These are phyloP conservation scores for Pissodes strobi DNA, from an alignment of 1,140 invertebrate species.

Conservation along the genomic window DNA sequence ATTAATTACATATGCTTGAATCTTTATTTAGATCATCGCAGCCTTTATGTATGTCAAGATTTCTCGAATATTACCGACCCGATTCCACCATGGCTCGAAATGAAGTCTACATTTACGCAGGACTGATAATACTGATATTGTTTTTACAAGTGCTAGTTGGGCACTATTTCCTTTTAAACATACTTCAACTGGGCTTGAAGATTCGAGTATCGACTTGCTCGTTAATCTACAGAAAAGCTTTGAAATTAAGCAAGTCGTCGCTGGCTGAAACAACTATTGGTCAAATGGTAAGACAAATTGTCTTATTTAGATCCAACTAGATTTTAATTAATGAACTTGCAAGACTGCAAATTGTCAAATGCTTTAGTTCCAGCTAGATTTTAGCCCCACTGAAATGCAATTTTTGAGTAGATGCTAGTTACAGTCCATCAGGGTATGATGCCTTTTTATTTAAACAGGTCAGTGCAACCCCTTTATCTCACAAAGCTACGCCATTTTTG, in stretches of 20 bases:
- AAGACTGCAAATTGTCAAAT: no score
- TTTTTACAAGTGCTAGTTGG: conserved; percentile 68
- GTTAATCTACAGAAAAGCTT: conserved; percentile 79
- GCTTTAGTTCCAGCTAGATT: no score
- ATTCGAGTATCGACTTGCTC: conserved; percentile 77
- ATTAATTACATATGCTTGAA: not conserved
- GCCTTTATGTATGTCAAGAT: conserved; percentile 26
- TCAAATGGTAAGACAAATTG: conserved; percentile 86
- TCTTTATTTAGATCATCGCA: conserved; percentile 13
- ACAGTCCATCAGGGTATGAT: no score
- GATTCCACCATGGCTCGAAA: conserved; percentile 34
- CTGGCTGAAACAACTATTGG: conserved; percentile 77
- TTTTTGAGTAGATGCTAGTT: no score
- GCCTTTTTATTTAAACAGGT: no score
- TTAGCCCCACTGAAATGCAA: no score
- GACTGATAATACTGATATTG: conserved; percentile 70
- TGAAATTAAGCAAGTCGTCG: conserved; percentile 64
- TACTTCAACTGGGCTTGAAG: conserved; percentile 75
- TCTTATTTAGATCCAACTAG: no score
- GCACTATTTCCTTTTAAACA: conserved; percentile 78
- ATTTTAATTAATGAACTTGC: no score
- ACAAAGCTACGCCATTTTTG: no score
- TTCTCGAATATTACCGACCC: conserved; percentile 29
- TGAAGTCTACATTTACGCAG: conserved; percentile 69
- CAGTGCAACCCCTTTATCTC: no score